These are phyloP conservation scores for Helostoma temminkii DNA, from an alignment of 2,797 vertebrate species.

Conservation along the genomic window DNA sequence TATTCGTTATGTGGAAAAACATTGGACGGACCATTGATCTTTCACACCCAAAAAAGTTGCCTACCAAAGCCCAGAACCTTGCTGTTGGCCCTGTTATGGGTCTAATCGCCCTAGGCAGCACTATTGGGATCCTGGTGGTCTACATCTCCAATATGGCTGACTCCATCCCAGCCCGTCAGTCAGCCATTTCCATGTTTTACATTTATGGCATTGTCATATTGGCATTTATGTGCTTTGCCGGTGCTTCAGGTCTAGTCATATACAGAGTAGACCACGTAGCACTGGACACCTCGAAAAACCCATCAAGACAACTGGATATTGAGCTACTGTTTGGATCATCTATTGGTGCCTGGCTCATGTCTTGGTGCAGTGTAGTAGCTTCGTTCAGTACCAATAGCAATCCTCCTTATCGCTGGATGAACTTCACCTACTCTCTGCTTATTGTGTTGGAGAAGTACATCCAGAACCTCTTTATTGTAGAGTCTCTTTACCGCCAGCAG, in stretches of 20 bases:
- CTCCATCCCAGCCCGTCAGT: slow-evolving; percentile 84
- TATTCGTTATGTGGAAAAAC: slow-evolving; percentile 98
- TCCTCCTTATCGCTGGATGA: slow-evolving; percentile 90
- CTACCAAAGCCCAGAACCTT: slow-evolving; percentile 82
- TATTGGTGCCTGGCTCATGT: slow-evolving; percentile 94
- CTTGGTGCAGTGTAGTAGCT: slow-evolving; percentile 94
- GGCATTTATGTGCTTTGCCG: slow-evolving; percentile 88
- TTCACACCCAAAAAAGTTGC: slow-evolving; percentile 80
- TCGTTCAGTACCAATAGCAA: slow-evolving; percentile 81
- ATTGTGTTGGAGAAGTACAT: slow-evolving; percentile 92
- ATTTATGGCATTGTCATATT: slow-evolving; percentile 88
- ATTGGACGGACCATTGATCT: slow-evolving; percentile 90
- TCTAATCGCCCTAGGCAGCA: slow-evolving; percentile 87
- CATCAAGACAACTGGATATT: slow-evolving; percentile 90
- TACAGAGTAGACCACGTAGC: slow-evolving; percentile 87
- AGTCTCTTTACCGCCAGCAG: slow-evolving; percentile 90
- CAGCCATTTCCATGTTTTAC: slow-evolving; percentile 93
- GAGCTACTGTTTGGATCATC: slow-evolving; percentile 93
- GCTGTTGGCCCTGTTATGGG: slow-evolving; percentile 88
- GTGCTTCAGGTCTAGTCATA: slow-evolving; percentile 87
- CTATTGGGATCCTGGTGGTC: slow-evolving; percentile 91
- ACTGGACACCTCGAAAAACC: slow-evolving; percentile 89
- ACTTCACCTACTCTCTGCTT: slow-evolving; percentile 90
- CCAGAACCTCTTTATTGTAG: slow-evolving; percentile 96
- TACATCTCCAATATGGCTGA: slow-evolving; percentile 91